These are phyloP conservation scores for Pycnomerus fuliginosus DNA, from an alignment of 2,888 invertebrate species.

Conservation along the genomic window DNA sequence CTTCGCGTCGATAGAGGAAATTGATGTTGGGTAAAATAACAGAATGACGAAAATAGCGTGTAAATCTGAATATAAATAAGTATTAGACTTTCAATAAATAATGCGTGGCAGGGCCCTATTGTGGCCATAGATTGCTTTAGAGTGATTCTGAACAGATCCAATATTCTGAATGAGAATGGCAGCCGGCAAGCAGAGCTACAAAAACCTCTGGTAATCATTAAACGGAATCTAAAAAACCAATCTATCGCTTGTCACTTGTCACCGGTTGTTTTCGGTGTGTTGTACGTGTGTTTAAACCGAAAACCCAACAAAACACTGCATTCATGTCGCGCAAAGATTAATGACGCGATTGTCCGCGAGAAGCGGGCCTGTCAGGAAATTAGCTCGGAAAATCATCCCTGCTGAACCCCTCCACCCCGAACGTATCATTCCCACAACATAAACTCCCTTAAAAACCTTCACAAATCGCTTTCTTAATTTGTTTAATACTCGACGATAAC, in stretches of 20 bases:
- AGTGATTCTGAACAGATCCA: slow-evolving; percentile 11
- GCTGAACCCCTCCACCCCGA: slow-evolving; percentile 8
- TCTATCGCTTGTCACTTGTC: slow-evolving; percentile 51
- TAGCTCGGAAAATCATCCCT: slow-evolving; percentile 38
- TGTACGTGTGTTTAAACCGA: slow-evolving; percentile 44
- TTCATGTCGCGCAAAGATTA: slow-evolving; percentile 49
- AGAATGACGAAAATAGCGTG: too few relatives aligned
- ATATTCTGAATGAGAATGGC: slow-evolving; percentile 14
- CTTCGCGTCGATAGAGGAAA: too few relatives aligned
- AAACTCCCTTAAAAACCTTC: too few relatives aligned
- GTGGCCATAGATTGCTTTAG: slow-evolving; percentile 9
- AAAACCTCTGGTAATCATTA: slow-evolving; percentile 35
- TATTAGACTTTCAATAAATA: too few relatives aligned
- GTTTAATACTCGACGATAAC: too few relatives aligned
- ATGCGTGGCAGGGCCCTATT: slow-evolving; percentile 9
- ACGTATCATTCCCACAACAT: slow-evolving; percentile 8
- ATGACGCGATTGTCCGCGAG: slow-evolving; percentile 48
- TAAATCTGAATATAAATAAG: too few relatives aligned
- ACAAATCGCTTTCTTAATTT: too few relatives aligned
- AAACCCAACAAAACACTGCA: slow-evolving; percentile 45
- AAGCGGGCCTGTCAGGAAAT: slow-evolving; percentile 41
- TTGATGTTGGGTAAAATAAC: too few relatives aligned
- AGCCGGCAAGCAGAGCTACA: slow-evolving; percentile 5
- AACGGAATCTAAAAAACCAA: slow-evolving; percentile 48
- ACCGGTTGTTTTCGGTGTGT: slow-evolving; percentile 46